phyloP scores from a whole-genome alignment of 1,140 invertebrate species.

The Teleopsis dalmanni region DNA sequence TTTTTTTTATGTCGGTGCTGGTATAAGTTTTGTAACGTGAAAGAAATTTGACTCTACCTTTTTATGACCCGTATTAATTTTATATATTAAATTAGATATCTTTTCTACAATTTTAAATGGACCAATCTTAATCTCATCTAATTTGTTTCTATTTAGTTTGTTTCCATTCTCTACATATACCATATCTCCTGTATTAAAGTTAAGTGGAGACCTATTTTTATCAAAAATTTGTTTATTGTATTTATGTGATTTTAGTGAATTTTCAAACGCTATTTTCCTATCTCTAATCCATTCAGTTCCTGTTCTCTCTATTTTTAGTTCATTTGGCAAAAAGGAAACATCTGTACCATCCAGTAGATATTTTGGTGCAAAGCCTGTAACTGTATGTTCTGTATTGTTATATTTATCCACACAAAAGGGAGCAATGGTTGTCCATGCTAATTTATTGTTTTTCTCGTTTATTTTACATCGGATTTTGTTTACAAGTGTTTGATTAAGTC shows the following conservation, averaged over 20 bases:
- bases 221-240: conserved; percentile 9
- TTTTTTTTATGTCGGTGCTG: background rate
- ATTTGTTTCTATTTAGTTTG: conserved; percentile 20
- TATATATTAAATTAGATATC: background rate
- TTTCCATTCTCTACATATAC: conserved; percentile 20
- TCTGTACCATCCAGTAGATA: conserved; percentile 34
- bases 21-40: conserved; percentile 1
- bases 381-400: conserved; percentile 36
- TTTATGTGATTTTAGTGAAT: conserved; percentile 15
- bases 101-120: conserved; percentile 11
- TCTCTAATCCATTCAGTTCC: conserved; percentile 13
- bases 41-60: background rate
- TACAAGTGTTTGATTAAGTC: conserved; percentile 32
- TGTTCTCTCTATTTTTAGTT: conserved; percentile 20
- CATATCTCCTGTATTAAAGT: conserved; percentile 17
- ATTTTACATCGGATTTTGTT: conserved; percentile 42
- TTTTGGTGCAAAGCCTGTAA: conserved; percentile 32
- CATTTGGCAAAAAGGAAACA: conserved; percentile 23
- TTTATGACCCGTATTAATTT: background rate
- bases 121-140: conserved; percentile 20
- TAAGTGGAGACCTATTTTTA: conserved; percentile 14
- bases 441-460: conserved; percentile 16
- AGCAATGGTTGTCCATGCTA: conserved; percentile 39
- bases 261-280: conserved; percentile 20
- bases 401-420: conserved; percentile 35